These are phyloP conservation scores for Argyresthia goedartella DNA, from an alignment of 2,888 invertebrate species.

Conservation along the genomic window DNA sequence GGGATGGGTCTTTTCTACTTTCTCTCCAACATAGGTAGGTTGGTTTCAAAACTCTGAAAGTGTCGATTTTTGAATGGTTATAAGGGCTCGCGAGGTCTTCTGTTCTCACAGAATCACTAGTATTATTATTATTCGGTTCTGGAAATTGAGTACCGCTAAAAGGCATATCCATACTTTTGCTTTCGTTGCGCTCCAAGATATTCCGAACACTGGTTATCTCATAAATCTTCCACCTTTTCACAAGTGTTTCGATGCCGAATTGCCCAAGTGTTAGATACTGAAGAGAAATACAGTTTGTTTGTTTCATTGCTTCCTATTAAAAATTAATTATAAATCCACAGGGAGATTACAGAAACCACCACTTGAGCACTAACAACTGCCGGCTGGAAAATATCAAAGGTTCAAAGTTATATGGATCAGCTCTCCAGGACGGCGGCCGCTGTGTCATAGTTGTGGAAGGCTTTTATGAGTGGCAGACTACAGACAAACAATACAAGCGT, in stretches of 20 bases:
- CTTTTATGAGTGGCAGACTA: slow-evolving; percentile 86
- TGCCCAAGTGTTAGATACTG: neutral
- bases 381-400: slow-evolving; percentile 77
- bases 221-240: neutral
- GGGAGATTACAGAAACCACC: slow-evolving; percentile 75
- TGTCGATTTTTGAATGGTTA: too few species aligned
- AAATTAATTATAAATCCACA: slow-evolving; percentile 20
- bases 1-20: too few species aligned
- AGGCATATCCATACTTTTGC: too few species aligned
- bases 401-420: slow-evolving; percentile 78
- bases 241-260: too few species aligned
- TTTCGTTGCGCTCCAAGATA: too few species aligned
- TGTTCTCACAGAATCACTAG: too few species aligned
- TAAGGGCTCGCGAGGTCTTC: too few species aligned
- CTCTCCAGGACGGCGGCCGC: slow-evolving; percentile 77
- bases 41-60: too few species aligned
- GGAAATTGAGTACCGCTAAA: too few species aligned
- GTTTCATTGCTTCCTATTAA: neutral
- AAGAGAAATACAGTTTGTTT: neutral
- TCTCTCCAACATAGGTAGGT: too few species aligned
- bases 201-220: too few species aligned
- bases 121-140: too few species aligned
- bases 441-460: slow-evolving; percentile 86
- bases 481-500: slow-evolving; percentile 55
- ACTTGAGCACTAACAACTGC: slow-evolving; percentile 83